These are phyloP conservation scores for Polyergus mexicanus DNA, from an alignment of 1,140 invertebrate genomes.

Conservation along the genomic window DNA sequence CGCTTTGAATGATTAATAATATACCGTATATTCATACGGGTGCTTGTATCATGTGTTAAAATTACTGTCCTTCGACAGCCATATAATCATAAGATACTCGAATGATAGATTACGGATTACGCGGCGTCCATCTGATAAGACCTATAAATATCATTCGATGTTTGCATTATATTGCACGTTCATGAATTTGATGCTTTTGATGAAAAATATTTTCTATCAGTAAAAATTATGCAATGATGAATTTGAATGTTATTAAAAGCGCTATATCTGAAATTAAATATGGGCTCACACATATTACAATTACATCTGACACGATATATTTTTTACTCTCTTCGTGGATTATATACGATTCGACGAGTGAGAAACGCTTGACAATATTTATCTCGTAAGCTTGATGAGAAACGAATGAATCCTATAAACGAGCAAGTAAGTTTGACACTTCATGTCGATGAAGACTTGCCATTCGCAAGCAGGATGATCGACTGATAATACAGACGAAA, in stretches of 20 bases:
- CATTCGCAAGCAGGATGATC: slow-evolving; percentile 68
- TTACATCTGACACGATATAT: neutral
- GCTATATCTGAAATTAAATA: neutral
- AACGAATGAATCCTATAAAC: slow-evolving; percentile 40
- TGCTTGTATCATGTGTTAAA: slow-evolving; percentile 47
- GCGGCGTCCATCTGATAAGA: slow-evolving; percentile 40
- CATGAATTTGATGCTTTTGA: slow-evolving; percentile 15
- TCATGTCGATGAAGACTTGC: slow-evolving; percentile 52
- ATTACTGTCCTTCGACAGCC: slow-evolving; percentile 45
- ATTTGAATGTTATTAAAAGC: neutral
- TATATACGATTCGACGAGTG: neutral
- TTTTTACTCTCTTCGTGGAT: neutral
- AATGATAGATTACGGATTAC: slow-evolving; percentile 56
- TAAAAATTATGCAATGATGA: neutral
- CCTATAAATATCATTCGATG: slow-evolving; percentile 20
- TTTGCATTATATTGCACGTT: slow-evolving; percentile 13
- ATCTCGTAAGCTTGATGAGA: neutral
- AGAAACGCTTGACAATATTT: neutral
- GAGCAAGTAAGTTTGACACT: neutral
- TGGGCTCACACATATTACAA: neutral
- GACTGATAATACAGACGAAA: slow-evolving; percentile 65
- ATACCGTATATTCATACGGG: slow-evolving; percentile 3
- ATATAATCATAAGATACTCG: slow-evolving; percentile 45
- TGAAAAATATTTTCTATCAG: neutral
- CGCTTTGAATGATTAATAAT: slow-evolving; percentile 54